Evolutionary conservation across 1,140 invertebrate genomes (phyloP), one percentile per base, ranked within the genome.

Genomic region (Scaptomyza graminum): DNA sequence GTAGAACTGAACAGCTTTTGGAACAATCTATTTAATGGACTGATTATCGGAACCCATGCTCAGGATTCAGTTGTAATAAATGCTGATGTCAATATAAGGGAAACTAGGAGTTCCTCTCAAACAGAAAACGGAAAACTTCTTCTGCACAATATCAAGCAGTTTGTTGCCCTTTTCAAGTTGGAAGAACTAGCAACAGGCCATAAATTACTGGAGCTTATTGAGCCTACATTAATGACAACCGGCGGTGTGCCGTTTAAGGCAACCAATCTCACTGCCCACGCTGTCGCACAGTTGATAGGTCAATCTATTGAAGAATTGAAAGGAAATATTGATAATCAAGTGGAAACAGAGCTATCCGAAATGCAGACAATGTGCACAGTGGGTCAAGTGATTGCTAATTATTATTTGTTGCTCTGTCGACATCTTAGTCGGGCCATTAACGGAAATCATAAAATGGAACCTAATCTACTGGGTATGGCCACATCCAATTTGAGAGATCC

Each of bases 401-500:
- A 65, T 6, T 87, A 87, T 28, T 70, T 59, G 18, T 13, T 54
- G 16, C 49, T 78, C 3, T 76, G 70, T 16, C 54, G 61, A 0
- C 56, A 69, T 12, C 22, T 87, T 1, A 79, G 64, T 11, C 34
- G 47, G 34, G 67, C 57, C 7, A 60, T 87, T 5, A 87, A 87
- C 28, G 75, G 65, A 0, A 13, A 69, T 22, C 43, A 16, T 0
- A 4, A 3, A 41, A 41, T 31, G 7, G 37, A 69, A 11, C 66
- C 83, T 1, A 78, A 39, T 59, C 46, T 87, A 43, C 15, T 87
- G 22, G 67, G 70, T 8, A 41, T 76, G 64, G 43, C 74, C 18
- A 73, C 83, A 0, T 49, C 74, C 15, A 82, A 88, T 13, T 57
- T 88, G 0, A 65, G 83, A 7, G 82, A 87, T 79, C 82, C 78